Evolutionary conservation across 2,888 invertebrate species (phyloP), one percentile per base, ranked within the genome.

Genomic region (Gymnoscelis rufifasciata): DNA sequence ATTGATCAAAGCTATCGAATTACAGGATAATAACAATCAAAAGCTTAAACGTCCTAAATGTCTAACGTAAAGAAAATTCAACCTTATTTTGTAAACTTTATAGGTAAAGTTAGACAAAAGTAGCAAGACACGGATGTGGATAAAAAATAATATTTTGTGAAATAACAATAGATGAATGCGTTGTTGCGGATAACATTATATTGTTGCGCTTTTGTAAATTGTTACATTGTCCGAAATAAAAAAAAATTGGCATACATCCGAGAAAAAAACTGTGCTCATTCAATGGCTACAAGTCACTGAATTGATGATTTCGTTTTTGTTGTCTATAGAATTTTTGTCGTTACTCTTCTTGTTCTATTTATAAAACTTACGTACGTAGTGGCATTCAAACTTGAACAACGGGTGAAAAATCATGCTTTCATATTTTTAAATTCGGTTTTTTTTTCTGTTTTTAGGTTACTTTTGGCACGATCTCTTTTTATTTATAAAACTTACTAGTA

Each of bases 21-120:
- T 83, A 86, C 86, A 83, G 87, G 87, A 86, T 82, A 54, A n/a
- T 42, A 26, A 77, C 74, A 63, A 66, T 65, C 68, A 71, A 77
- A 78, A 74, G 73, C 71, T 31, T 24, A 28, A 40, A 74, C 68
- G 64, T 70, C 74, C 73, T 62, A 29, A 30, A 5, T 10, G 15
- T 24, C 47, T 31, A 8, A 35, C 13, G 15, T 13, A 26, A 15
- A 19, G 67, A 59, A 54, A 43, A 30, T 12, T 60, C 10, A 58
- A 66, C 66, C 54, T 51, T 71, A 66, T 6, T 0, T 36, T 0
- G 2, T 13, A 38, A 0, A 11, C 2, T 7, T 4, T 37, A 1
- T 19, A 0, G 2, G 11, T 44, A n/a, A 1, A 10, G n/a, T 8
- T 13, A 1, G 31, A 15, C 1, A n/a, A 42, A 64, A 65, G 65